Evolutionary conservation across 1,140 invertebrate species (phyloP), one percentile per base, ranked within the genome.

Genomic region (Drosophila pachea): DNA sequence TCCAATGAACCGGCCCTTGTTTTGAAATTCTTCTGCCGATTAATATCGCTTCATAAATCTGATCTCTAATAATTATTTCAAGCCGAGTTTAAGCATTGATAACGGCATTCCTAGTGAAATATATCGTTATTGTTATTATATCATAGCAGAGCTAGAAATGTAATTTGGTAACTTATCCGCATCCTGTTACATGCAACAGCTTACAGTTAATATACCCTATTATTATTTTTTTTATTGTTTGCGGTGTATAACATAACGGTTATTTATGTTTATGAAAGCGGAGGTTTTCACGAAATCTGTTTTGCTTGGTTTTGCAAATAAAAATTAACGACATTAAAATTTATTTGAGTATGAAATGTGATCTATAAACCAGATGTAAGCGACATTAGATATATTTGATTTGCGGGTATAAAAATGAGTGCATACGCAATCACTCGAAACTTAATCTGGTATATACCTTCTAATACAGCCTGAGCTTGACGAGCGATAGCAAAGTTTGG

Each of bases 401-500:
- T n/a, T n/a, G n/a, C n/a, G n/a, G n/a, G 9, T 40, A 7, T 40
- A 40, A 16, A 43, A 14, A 7, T 29, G 8, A 47, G n/a, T n/a
- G n/a, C n/a, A n/a, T n/a, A n/a, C n/a, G n/a, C n/a, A 22, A 22
- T 22, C 3, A 22, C 1, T 22, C 22, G 22, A 22, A 22, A 22
- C 14, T 33, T 40, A 31, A 7, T 33, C 4, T 11, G 22, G 22
- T 22, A 16, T 47, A 8, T 49, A n/a, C n/a, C n/a, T n/a, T 9
- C 58, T 90, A 4, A 4, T 69, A 4, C 87, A 94, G 93, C 68
- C 84, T 94, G 16, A 93, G 93, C n/a, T 88, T 94, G 54, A 94
- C 93, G 5, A 91, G 94, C 0, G 90, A 92, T 16, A 95, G 94
- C 86, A 95, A 94, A 22, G 91, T 94, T 0, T 96, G 95, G 95